Evolutionary conservation across 2,888 invertebrate species (phyloP).

Genomic region (Lissonota sp.): DNA sequence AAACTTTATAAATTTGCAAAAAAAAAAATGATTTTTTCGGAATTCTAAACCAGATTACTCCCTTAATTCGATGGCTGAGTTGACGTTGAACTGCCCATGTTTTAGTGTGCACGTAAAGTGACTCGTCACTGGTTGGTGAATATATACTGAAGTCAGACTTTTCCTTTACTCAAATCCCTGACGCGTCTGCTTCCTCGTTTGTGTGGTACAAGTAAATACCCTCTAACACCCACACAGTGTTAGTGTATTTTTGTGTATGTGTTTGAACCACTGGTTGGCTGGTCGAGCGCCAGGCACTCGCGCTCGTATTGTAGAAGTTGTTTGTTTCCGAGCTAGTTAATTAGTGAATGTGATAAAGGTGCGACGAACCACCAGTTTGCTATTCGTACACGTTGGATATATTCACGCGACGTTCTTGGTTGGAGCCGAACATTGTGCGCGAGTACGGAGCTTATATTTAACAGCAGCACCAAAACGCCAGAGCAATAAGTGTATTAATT

Average conservation of each 20-base stretch:
- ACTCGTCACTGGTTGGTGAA: slow-evolving; percentile 31
- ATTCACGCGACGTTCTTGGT: slow-evolving; percentile 34
- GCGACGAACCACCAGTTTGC: slow-evolving; percentile 63
- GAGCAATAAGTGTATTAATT: slow-evolving; percentile 27
- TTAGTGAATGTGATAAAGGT: slow-evolving; percentile 66
- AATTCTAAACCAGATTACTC: too few species aligned
- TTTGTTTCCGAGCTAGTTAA: slow-evolving; percentile 63
- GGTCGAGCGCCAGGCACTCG: slow-evolving; percentile 53
- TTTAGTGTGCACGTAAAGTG: slow-evolving; percentile 25
- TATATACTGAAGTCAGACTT: slow-evolving; percentile 37
- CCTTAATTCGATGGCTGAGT: too few species aligned
- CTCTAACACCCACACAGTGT: too few species aligned
- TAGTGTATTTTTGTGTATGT: slow-evolving; percentile 1
- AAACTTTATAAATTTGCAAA: background rate
- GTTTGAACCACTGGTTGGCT: slow-evolving; percentile 18
- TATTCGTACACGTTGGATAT: slow-evolving; percentile 53
- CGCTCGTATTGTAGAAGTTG: slow-evolving; percentile 61
- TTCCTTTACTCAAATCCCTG: slow-evolving; percentile 40
- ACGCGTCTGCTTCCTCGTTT: background rate
- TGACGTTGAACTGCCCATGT: background rate
- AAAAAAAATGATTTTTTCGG: too few species aligned
- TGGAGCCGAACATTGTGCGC: slow-evolving; percentile 18
- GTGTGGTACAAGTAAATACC: too few species aligned
- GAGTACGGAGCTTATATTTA: slow-evolving; percentile 2
- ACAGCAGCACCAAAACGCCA: slow-evolving; percentile 28